A percentile compares a stretch with the other conserved stretches of the same genome.
phyloP scores from a whole-genome alignment of 2,113 vertebrate genomes.

The Penelope pileata region DNA sequence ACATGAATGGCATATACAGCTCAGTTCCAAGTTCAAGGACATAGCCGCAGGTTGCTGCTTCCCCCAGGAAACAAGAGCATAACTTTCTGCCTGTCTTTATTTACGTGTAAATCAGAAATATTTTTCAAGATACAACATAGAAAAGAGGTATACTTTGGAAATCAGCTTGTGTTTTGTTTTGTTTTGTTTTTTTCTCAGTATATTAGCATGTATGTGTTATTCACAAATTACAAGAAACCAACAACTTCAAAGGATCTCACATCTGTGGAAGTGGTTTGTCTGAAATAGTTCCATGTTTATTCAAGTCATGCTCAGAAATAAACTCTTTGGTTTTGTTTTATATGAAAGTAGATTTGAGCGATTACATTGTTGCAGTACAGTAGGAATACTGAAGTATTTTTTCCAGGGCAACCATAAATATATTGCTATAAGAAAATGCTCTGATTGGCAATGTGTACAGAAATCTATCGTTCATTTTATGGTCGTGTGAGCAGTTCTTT shows the following conservation, averaged over 20 bases:
- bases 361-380: background rate
- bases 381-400: background rate
- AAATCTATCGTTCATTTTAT: background rate
- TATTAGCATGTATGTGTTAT: background rate
- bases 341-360: background rate
- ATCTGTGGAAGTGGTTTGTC: background rate
- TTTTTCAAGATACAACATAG: background rate
- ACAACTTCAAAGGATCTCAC: background rate
- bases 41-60: background rate
- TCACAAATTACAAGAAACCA: background rate
- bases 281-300: background rate
- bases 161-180: background rate
- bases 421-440: background rate
- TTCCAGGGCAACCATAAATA: background rate
- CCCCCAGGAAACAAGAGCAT: background rate
- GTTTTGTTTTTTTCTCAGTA: background rate
- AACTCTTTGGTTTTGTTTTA: background rate
- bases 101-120: background rate
- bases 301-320: background rate
- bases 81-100: background rate
- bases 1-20: rapidly evolving
- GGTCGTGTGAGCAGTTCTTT: background rate
- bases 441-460: background rate
- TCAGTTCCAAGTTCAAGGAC: background rate
- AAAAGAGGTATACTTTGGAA: background rate